Evolutionary conservation across 1,140 invertebrate genomes (phyloP).

Genomic region (Mactra quadrangularis): DNA sequence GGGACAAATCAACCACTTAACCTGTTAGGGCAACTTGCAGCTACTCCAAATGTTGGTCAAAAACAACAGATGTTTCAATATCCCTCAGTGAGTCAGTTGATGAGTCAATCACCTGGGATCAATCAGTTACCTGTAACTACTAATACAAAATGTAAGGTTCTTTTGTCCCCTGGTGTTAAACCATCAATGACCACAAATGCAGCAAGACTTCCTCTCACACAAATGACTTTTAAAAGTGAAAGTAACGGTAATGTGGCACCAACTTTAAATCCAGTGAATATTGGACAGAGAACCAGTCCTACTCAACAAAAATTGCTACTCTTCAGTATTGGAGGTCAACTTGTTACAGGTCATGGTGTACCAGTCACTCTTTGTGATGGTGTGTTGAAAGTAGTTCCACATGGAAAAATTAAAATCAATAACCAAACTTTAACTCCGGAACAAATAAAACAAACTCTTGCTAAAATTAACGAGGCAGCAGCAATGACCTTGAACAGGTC

Average conservation of each 20-base stretch:
- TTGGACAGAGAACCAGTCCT: conserved; percentile 24
- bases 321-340: conserved; percentile 69
- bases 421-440: conserved; percentile 56
- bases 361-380: conserved; percentile 67
- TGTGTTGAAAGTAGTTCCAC: conserved; percentile 65
- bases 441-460: conserved; percentile 56
- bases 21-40: conserved; percentile 23
- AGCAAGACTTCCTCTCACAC: too few species aligned
- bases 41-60: conserved; percentile 25
- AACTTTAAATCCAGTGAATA: conserved; percentile 3
- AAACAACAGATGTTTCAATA: conserved; percentile 45
- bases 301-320: conserved; percentile 51
- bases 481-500: conserved; percentile 15
- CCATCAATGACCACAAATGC: too few species aligned
- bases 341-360: conserved; percentile 70
- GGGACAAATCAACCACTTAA: conserved; percentile 33
- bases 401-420: conserved; percentile 53
- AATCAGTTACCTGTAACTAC: background rate
- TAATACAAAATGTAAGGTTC: background rate
- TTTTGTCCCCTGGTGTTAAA: background rate
- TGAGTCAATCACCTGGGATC: background rate
- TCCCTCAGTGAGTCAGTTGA: conserved; percentile 10
- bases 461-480: conserved; percentile 53
- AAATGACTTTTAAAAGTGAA: background rate
- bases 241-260: background rate